Percentiles rank a stretch among this genome's conserved stretches.
phyloP scores from a whole-genome alignment of 2,113 vertebrate genomes.

The Atlantisia rogersi region DNA sequence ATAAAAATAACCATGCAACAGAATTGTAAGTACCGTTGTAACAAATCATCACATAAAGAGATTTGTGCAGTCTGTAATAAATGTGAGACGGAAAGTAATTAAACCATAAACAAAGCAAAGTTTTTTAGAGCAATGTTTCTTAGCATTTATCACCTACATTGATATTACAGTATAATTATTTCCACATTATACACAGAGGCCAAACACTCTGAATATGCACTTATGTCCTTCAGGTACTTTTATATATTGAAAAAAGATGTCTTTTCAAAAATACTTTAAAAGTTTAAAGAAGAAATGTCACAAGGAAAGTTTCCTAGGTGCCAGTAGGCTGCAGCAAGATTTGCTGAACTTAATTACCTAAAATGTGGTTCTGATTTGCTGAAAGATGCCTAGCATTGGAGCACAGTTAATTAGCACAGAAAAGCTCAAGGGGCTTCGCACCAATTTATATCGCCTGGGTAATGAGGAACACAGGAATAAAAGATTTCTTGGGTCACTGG shows the following conservation, averaged over 20 bases:
- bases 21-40: neutral
- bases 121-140: neutral
- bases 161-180: neutral
- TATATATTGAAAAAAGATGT: neutral
- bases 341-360: slow-evolving; percentile 20
- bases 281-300: neutral
- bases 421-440: slow-evolving; percentile 14
- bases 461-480: neutral
- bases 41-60: neutral
- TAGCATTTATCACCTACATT: neutral
- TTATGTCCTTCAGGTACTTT: neutral
- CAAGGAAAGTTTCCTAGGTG: neutral
- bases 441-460: slow-evolving; percentile 15
- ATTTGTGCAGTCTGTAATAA: neutral
- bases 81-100: neutral
- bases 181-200: neutral
- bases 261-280: neutral
- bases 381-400: neutral
- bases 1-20: neutral
- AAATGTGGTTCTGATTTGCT: neutral
- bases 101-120: neutral
- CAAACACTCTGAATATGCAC: neutral
- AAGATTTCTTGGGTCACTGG: neutral
- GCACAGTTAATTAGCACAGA: slow-evolving; percentile 37
- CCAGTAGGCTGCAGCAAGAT: neutral